Base-by-base conservation (phyloP, 2,797 vertebrate species). In the Eulemur rubriventer region DNA sequence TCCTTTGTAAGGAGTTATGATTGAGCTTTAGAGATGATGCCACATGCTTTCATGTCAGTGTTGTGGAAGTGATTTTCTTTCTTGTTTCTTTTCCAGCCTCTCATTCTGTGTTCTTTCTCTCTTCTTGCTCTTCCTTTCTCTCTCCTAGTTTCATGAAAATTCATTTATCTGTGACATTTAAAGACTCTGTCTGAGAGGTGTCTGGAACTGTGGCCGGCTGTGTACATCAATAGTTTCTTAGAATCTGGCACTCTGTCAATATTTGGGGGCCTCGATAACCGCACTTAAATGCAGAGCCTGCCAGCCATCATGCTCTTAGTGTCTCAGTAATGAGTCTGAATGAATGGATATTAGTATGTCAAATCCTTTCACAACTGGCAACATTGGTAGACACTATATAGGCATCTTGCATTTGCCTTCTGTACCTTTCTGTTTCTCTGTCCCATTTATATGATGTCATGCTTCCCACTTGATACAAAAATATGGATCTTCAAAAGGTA, bases 91-190 rank as follows among this genome's bases (percentile, higher is more conserved):
- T 98, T 97, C 97, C 97, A 98, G 97, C 96, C 90, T 98, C 69
- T 95, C 89, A 96, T 92, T 95, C 96, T 98, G 94, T 98, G 69
- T 96, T 96, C 52, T 97, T 95, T 94, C 93, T 97, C 91, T 96
- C 88, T 97, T 96, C 92, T 87, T 95, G 97, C 92, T 98, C 97
- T 97, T 98, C 95, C 92, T 97, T 81, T 84, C 93, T 93, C 85
- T 93, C 76, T 86, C 92, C 87, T 81, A 2, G 0, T 99, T 98
- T 99, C 98, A 99, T 99, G 98, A 99, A 99, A 99, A 99, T 99
- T 99, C 98, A 99, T 99, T 99, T 99, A 98, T 99, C 98, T 98
- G 98, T 99, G 99, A 99, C 99, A 99, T 99, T 99, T 99, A 99
- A 99, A 98, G 98, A 98, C 98, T 97, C 98, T 98, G 98, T 99